Percentiles rank a stretch among this genome's conserved stretches.
Evolutionary conservation across 2,888 invertebrate genomes (phyloP).

Genomic region (Fissipunctia ypsillon): DNA sequence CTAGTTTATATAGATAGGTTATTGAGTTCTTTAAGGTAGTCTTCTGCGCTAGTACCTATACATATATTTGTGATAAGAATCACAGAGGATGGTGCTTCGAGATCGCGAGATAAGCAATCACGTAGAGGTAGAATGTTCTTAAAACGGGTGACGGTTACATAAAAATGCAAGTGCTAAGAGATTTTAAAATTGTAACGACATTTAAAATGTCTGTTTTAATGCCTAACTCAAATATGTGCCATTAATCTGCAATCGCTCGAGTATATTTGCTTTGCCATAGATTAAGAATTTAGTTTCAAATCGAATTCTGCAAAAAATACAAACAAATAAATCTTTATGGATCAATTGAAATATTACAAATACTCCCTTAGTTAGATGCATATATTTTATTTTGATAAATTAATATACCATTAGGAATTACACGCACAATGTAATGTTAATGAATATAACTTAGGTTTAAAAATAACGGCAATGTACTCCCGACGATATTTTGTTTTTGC

Average conservation of each 20-base stretch:
- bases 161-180: constrained; percentile 13
- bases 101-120: constrained; percentile 43
- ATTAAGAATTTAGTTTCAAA: background rate
- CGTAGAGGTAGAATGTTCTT: constrained; percentile 21
- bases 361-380: background rate
- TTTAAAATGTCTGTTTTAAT: constrained; percentile 54
- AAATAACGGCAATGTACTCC: constrained; percentile 41
- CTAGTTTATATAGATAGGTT: too few species aligned
- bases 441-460: background rate
- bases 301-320: background rate
- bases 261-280: constrained; percentile 42
- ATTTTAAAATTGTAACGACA: constrained; percentile 32
- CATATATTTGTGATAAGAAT: constrained; percentile 31
- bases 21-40: constrained; percentile 33
- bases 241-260: constrained; percentile 31
- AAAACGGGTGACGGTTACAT: constrained; percentile 3
- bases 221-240: constrained; percentile 41
- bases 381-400: constrained; percentile 12
- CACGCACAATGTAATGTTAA: constrained; percentile 31
- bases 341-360: background rate
- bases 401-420: constrained; percentile 14
- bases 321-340: background rate
- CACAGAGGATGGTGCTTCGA: constrained; percentile 53
- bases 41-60: constrained; percentile 19
- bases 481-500: constrained; percentile 14